A percentile compares a stretch with the other conserved stretches of the same genome.
Conservation (phyloP, 2,113 vertebrate species). For the Garra rufa region DNA sequence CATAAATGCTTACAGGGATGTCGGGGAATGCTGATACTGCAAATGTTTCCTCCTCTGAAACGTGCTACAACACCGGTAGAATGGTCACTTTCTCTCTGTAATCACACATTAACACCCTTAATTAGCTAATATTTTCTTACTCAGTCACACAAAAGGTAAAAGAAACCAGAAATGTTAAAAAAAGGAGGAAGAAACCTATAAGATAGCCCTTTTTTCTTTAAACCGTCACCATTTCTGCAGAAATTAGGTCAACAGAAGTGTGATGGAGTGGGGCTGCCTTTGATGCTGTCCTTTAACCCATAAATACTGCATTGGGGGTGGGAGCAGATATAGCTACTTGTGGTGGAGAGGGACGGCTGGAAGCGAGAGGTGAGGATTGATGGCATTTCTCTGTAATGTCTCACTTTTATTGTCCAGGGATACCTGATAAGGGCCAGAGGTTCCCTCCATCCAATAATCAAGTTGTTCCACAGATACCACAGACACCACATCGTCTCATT, state of each 20-base stretch:
- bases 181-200: not conserved
- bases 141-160: not conserved
- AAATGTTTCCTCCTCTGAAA: slow-evolving; percentile 32
- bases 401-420: slow-evolving; percentile 36
- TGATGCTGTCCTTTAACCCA: slow-evolving; percentile 20
- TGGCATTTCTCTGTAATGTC: slow-evolving; percentile 1
- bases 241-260: slow-evolving; percentile 49
- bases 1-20: slow-evolving; percentile 29
- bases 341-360: not conserved
- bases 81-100: not conserved
- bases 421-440: not conserved
- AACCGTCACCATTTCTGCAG: slow-evolving; percentile 18
- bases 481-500: not conserved
- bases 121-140: not conserved
- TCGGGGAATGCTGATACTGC: slow-evolving; percentile 13
- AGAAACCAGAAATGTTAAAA: not conserved
- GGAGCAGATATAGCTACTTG: slow-evolving; percentile 9
- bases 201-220: not conserved
- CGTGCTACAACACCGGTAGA: slow-evolving; percentile 14
- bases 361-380: slow-evolving; percentile 35
- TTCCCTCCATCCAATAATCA: slow-evolving; percentile 26
- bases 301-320: slow-evolving; percentile 49
- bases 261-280: slow-evolving; percentile 43
- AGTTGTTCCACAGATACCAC: slow-evolving; percentile 5
- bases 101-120: not conserved